Base-by-base conservation (phyloP, 2,113 vertebrate genomes). In the Bufo bufo region DNA sequence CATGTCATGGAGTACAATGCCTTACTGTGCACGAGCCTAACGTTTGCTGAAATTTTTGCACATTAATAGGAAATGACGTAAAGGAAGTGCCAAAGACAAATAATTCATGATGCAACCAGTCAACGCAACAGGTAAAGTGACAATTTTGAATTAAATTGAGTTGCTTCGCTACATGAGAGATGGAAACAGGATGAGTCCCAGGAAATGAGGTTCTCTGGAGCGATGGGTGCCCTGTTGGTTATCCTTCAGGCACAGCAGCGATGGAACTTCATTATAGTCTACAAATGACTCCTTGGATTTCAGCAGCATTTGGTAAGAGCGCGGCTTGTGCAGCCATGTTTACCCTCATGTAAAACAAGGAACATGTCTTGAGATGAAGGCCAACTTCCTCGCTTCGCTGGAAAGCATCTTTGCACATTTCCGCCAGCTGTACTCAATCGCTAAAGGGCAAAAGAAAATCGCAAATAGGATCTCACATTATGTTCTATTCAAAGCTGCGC, bases 371-470 rank as follows among this genome's bases (percentile, higher is more conserved):
- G 84, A 81, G 74, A 33, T 61, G 79, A 81, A 81, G 79, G 58
- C 79, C 79, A 45, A 19, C 56, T 4, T 81, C 33, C 58, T 23
- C 50, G 69, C 84, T 56, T 54, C 1, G 66, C 23, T 72, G 69
- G 69, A 54, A 85, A 16, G n/a, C 6, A 33, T 58, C 33, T 19
- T n/a, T 45, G 23, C 52, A 75, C 4, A 61, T 85, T 75, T 85
- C 69, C 47, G 14, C 33, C 23, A 52, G 50, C 83, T 54, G 82
- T 6, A 59, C 59, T 85, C 33, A 20, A 23, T 47, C 56, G 84
- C 84, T 85, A 85, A 85, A 85, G 84, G 84, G 84, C 84, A 85
- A 75, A 33, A 49, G 33, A 7, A 33, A 58, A 77, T 85, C 43
- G 20, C 33, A 23, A 54, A 17, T 58, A 20, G 54, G n/a, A 56